Conservation (phyloP, 2,888 invertebrate species). For the Agrochola litura region DNA sequence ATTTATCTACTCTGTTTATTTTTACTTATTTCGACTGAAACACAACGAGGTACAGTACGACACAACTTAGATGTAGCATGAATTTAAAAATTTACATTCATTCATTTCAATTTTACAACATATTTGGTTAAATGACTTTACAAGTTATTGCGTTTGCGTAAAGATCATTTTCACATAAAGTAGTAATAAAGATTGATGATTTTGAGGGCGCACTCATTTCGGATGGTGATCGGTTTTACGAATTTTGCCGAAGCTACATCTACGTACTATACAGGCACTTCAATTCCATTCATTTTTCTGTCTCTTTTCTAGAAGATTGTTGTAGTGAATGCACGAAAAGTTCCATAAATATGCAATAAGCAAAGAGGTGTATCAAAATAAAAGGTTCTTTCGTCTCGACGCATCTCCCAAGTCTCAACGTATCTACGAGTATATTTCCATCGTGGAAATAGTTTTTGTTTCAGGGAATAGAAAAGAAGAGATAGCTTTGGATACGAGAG, state of each 20-base stretch:
- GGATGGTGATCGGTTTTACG: no score
- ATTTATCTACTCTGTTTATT: not conserved
- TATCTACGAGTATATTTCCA: slow-evolving; percentile 28
- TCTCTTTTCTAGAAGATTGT: slow-evolving; percentile 15
- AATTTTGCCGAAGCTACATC: no score
- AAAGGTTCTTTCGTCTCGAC: slow-evolving; percentile 38
- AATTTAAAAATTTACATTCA: no score
- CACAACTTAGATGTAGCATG: no score
- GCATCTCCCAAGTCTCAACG: slow-evolving; percentile 7
- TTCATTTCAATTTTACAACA: no score
- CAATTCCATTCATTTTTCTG: slow-evolving; percentile 22
- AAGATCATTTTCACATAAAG: no score
- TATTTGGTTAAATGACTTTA: no score
- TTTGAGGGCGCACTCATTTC: no score
- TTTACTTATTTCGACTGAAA: not conserved
- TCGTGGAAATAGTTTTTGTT: slow-evolving; percentile 23
- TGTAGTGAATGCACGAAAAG: slow-evolving; percentile 18
- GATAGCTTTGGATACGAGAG: slow-evolving; percentile 5
- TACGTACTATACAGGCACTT: slow-evolving; percentile 1
- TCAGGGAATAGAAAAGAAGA: not conserved
- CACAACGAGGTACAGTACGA: not conserved
- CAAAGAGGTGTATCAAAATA: slow-evolving; percentile 62
- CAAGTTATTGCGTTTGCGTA: no score
- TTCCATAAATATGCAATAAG: slow-evolving; percentile 54
- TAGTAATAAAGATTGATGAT: no score